Conservation (phyloP, 1,140 invertebrate species). For the Cydia amplana region DNA sequence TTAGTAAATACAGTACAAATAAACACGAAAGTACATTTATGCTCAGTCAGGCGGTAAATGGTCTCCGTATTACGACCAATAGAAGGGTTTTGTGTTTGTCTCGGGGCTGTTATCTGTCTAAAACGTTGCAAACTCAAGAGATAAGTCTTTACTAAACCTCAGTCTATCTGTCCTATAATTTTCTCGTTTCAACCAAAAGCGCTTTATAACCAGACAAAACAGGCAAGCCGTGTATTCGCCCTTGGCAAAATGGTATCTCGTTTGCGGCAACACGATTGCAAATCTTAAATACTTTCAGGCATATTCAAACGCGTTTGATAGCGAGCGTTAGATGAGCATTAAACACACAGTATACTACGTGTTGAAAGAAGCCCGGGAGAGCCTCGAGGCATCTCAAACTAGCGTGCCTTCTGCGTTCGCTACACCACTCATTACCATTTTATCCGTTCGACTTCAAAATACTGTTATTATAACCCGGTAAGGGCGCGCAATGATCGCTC, state of each 20-base stretch:
- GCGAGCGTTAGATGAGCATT: slow-evolving; percentile 59
- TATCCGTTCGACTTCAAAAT: slow-evolving; percentile 53
- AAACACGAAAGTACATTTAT: slow-evolving; percentile 5
- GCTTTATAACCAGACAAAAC: slow-evolving; percentile 55
- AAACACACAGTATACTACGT: slow-evolving; percentile 72
- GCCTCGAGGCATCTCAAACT: slow-evolving; percentile 60
- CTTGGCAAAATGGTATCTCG: slow-evolving; percentile 70
- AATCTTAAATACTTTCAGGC: slow-evolving; percentile 65
- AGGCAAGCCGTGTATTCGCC: slow-evolving; percentile 51
- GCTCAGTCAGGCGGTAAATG: slow-evolving; percentile 28
- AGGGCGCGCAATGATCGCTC: slow-evolving; percentile 64
- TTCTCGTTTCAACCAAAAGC: slow-evolving; percentile 52
- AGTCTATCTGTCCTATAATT: slow-evolving; percentile 50
- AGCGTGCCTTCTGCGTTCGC: slow-evolving; percentile 51
- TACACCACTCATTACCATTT: slow-evolving; percentile 66
- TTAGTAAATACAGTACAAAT: slow-evolving; percentile 1
- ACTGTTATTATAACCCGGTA: slow-evolving; percentile 69
- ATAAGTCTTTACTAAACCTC: slow-evolving; percentile 32
- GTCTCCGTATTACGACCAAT: slow-evolving; percentile 26
- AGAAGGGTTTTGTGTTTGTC: slow-evolving; percentile 29
- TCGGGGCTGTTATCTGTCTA: slow-evolving; percentile 31
- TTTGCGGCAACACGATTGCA: slow-evolving; percentile 68
- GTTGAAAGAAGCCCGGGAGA: slow-evolving; percentile 69
- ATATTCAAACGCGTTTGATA: slow-evolving; percentile 58
- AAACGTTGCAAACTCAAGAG: slow-evolving; percentile 27